Percentiles rank a stretch among this genome's conserved stretches.
phyloP scores from a whole-genome alignment of 2,888 invertebrate species.

The Synergus itoensis region DNA sequence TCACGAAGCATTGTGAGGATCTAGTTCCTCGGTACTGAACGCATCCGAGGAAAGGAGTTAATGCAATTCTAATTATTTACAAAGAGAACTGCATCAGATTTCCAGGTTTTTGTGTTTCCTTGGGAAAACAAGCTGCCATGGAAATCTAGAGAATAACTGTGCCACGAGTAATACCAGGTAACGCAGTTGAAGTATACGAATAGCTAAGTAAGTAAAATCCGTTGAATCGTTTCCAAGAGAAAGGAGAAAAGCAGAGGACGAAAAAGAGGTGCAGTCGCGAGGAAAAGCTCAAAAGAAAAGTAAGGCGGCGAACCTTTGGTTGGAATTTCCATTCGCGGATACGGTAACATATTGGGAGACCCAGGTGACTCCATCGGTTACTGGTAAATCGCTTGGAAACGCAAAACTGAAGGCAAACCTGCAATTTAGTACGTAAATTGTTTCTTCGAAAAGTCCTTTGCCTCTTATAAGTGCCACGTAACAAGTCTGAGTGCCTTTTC shows the following conservation, averaged over 20 bases:
- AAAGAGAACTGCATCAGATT: slow-evolving; percentile 53
- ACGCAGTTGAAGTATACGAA: slow-evolving; percentile 56
- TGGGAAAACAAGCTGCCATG: slow-evolving; percentile 59
- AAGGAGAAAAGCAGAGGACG: slow-evolving; percentile 34
- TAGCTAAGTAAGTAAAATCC: slow-evolving; percentile 61
- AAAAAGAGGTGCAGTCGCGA: slow-evolving; percentile 33
- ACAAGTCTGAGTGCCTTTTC: not conserved
- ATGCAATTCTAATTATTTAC: slow-evolving; percentile 68
- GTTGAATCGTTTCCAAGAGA: slow-evolving; percentile 8
- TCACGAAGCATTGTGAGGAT: slow-evolving; percentile 31
- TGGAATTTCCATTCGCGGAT: slow-evolving; percentile 47
- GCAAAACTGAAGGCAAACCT: slow-evolving; percentile 44
- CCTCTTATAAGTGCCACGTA: not conserved
- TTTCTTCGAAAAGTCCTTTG: slow-evolving; percentile 41
- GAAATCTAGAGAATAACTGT: slow-evolving; percentile 49
- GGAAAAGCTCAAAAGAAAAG: slow-evolving; percentile 44
- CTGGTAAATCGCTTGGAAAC: slow-evolving; percentile 56
- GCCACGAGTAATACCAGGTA: slow-evolving; percentile 51
- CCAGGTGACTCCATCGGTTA: slow-evolving; percentile 51
- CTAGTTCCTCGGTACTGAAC: not conserved
- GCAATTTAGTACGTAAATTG: slow-evolving; percentile 45
- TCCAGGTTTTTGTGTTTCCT: slow-evolving; percentile 61
- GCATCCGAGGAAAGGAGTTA: slow-evolving; percentile 62
- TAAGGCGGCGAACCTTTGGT: slow-evolving; percentile 6
- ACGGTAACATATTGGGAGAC: slow-evolving; percentile 51